Percentiles rank a stretch among this genome's conserved stretches.
Evolutionary conservation across 1,140 invertebrate genomes (phyloP).

Genomic region (Apis laboriosa): DNA sequence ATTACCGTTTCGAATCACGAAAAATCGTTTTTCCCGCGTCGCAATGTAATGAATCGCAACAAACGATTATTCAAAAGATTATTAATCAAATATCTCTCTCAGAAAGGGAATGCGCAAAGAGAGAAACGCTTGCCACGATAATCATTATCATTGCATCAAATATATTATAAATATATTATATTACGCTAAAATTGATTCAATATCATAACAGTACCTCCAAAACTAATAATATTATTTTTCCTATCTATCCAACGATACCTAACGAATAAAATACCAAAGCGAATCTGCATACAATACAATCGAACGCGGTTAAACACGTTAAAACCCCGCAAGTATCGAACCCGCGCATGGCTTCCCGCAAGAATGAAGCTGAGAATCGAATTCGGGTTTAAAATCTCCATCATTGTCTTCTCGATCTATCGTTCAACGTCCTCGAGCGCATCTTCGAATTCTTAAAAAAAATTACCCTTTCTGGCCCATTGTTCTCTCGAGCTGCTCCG

Average conservation of each 20-base stretch:
- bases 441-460: not conserved
- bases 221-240: too few relatives aligned
- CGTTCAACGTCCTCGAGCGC: not conserved
- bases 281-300: not conserved
- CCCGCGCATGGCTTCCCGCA: not conserved
- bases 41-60: too few relatives aligned
- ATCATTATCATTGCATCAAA: too few relatives aligned
- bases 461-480: not conserved
- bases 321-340: constrained; percentile 7
- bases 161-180: too few relatives aligned
- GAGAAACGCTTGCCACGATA: too few relatives aligned
- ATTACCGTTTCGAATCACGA: not conserved
- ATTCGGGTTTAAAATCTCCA: not conserved
- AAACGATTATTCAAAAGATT: too few relatives aligned
- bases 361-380: not conserved
- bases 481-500: not conserved
- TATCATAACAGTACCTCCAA: too few relatives aligned
- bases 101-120: too few relatives aligned
- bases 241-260: not conserved
- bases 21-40: too few relatives aligned
- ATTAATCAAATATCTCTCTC: too few relatives aligned
- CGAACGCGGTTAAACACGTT: not conserved
- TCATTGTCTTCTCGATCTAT: not conserved
- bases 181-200: too few relatives aligned
- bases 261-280: not conserved